Base-by-base conservation (phyloP, 2,797 vertebrate genomes). In the Ceyx erithaca region DNA sequence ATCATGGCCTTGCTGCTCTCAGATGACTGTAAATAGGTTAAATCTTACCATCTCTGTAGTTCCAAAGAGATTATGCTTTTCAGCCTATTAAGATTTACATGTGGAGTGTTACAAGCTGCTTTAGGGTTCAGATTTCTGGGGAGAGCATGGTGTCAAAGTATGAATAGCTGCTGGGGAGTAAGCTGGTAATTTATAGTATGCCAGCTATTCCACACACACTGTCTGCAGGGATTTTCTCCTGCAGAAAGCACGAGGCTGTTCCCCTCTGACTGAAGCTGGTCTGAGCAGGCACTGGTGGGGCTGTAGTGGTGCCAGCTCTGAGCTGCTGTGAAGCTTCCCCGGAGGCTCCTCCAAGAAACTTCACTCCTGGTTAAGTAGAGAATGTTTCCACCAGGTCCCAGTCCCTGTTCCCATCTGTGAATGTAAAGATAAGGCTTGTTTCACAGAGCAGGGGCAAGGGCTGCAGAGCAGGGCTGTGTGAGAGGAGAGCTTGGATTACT, bases 1-100 rank as follows among this genome's bases (percentile, higher is more conserved):
- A 89, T 73, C 69, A 48, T 75, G 81, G 54, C 79, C 81, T 93
- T 62, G 26, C 89, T 87, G 3, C 85, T 90, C 91, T 61, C 90
- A 66, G 16, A 76, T 20, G 30, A 45, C 84, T 93, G 51, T 62
- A 89, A 95, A 93, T 80, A 92, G 86, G 91, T 83, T 95, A 93
- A 95, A 89, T 91, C 84, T 92, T 80, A 55, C 15, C 95, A 77
- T 82, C 90, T 75, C 79, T 63, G 22, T 55, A 85, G 83, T 90
- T 94, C 64, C 86, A 62, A 62, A 37, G 69, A 93, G 93, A 87
- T 94, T 85, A 88, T 92, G 82, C 66, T 87, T 45, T 92, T 89
- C 88, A 91, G 75, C 62, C 78, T 90, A 3, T 89, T 85, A 89
- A 82, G 86, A 82, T 91, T 81, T 90, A 40, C 71, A 69, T 80